These are phyloP conservation scores for Phacellophora camtschatica DNA, from an alignment of 30 jellyfish, hydroid and myxozoan genomes.

Conservation along the genomic window DNA sequence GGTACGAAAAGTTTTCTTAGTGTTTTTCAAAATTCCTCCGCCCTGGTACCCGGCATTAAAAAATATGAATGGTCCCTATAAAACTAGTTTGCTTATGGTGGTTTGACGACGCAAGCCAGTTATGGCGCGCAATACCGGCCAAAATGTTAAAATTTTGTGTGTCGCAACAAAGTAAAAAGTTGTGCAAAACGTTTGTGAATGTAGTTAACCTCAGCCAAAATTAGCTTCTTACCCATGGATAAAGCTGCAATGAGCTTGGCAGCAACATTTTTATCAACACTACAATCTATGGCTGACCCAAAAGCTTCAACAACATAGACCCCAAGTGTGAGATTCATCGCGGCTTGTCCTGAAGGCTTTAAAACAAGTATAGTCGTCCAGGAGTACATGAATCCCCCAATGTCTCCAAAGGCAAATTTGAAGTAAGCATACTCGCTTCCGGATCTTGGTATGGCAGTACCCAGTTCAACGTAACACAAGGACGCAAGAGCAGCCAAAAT, in stretches of 20 bases:
- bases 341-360: constrained; percentile 70
- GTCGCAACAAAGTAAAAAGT: no score
- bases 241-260: constrained; percentile 75
- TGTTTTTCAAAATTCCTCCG: no score
- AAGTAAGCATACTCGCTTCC: constrained; percentile 69
- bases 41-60: no score
- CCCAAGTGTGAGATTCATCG: constrained; percentile 53
- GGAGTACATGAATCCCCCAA: constrained; percentile 55
- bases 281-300: neutral
- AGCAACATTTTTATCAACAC: constrained; percentile 1
- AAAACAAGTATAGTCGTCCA: constrained; percentile 45
- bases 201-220: no score
- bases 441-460: constrained; percentile 62
- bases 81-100: no score
- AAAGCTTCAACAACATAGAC: constrained; percentile 48
- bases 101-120: no score
- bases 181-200: no score
- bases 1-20: no score
- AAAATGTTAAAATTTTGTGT: no score
- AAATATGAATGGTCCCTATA: no score
- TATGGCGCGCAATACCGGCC: no score
- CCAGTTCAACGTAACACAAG: constrained; percentile 81
- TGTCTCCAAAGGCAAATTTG: constrained; percentile 34
- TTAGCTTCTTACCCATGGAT: constrained; percentile 80
- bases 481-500: constrained; percentile 58